phyloP scores from a whole-genome alignment of 2,797 vertebrate genomes.

The Gila robusta region DNA sequence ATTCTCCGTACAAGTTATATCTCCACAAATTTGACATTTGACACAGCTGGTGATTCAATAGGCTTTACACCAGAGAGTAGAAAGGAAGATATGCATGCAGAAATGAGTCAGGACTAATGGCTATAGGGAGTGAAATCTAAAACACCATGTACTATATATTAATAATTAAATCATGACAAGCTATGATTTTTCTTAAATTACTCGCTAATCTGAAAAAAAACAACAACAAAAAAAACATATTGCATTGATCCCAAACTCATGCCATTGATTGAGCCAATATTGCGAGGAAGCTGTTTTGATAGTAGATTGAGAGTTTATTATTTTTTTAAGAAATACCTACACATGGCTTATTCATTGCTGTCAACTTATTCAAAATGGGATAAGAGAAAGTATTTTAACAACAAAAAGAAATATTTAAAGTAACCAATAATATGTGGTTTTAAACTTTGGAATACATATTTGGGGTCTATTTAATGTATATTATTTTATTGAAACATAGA shows the following conservation, averaged over 20 bases:
- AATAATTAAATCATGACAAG: neutral
- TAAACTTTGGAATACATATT: neutral
- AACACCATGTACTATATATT: neutral
- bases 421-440: neutral
- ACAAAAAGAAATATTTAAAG: neutral
- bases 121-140: neutral
- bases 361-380: too few species aligned
- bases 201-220: neutral
- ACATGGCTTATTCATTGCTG: too few species aligned
- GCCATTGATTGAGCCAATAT: too few species aligned
- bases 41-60: constrained; percentile 44
- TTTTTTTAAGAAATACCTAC: neutral
- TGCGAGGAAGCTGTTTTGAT: neutral
- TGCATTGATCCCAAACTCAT: neutral
- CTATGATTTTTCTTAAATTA: neutral
- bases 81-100: neutral
- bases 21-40: constrained; percentile 40
- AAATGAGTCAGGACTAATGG: neutral
- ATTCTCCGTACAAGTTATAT: constrained; percentile 35
- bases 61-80: constrained; percentile 27
- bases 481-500: neutral
- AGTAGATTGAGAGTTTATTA: neutral
- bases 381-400: too few species aligned
- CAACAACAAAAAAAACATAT: neutral
- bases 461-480: neutral